Evolutionary conservation across 35 echinoderm and acorn worm species (phyloP).

Genomic region (Diadema setosum): DNA sequence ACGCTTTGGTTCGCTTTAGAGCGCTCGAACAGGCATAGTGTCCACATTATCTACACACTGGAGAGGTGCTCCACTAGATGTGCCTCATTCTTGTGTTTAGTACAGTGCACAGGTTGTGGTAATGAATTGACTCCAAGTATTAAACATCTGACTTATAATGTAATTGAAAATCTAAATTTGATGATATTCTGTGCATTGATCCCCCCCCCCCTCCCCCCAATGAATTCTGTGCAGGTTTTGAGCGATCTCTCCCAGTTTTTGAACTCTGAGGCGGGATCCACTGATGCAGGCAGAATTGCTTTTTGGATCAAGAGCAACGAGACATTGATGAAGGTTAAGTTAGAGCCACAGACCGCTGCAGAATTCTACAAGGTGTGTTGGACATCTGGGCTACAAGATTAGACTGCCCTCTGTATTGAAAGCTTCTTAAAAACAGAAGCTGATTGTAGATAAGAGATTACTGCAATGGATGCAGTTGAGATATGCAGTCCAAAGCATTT

Average conservation of each 20-base stretch:
- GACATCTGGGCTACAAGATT: no score
- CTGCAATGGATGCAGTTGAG: no score
- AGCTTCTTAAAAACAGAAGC: no score
- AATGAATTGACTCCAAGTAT: neutral
- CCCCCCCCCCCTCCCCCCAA: neutral
- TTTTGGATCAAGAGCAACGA: conserved; percentile 81
- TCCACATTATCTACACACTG: no score
- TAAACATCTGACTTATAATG: neutral
- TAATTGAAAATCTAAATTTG: neutral
- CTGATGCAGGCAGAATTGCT: conserved; percentile 24
- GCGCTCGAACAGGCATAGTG: no score
- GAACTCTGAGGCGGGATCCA: neutral
- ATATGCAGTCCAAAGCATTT: no score
- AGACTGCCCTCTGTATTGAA: no score
- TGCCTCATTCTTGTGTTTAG: no score
- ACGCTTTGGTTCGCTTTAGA: no score
- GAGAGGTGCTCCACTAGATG: no score
- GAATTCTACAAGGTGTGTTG: conserved; percentile 81
- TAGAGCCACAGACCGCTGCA: conserved; percentile 24
- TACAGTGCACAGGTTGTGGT: no score
- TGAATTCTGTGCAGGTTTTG: conserved; percentile 18
- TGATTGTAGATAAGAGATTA: no score
- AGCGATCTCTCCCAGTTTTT: conserved; percentile 28
- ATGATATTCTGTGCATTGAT: neutral
- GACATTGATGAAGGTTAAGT: conserved; percentile 34